Evolutionary conservation across 2,797 vertebrate genomes (phyloP), one percentile per base, ranked within the genome.

Genomic region (Lagodon rhomboides): DNA sequence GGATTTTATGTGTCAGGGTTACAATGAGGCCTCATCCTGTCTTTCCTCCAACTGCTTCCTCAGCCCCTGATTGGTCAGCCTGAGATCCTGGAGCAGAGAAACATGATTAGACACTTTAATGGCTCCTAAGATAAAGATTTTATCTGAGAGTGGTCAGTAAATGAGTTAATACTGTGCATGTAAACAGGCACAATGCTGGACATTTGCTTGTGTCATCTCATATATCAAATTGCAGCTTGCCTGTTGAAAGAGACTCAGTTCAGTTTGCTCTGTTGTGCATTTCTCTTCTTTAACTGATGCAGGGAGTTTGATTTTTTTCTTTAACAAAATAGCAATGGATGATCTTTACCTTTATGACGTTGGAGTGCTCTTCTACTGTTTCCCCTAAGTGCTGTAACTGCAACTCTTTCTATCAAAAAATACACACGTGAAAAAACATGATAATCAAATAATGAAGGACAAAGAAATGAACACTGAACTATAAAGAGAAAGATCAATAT

Each of bases 51-150:
- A 34, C 78, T 90, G 84, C 7, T 68, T 59, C 61, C 27, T 91
- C 59, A 90, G 83, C 63, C 88, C 71, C 63, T 78, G 82, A 59
- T 84, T 92, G 18, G 51, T 82, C 83, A 77, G 68, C 74, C 85
- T 85, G 77, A 94, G 92, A 56, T 89, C 85, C 93, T 94, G 75
- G 3, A 85, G 67, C n/a, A 88, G 44, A 86, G 55, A 85, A 70
- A 73, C 23, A 54, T 11, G 38, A 70, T 41, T 4, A 54, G 41
- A 70, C 27, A 56, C 47, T 10, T 62, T 12, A 60, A 58, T 54
- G 53, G 18, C 51, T 49, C 23, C 30, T 3, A n/a, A 59, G 12
- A 43, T 23, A 2, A 25, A 38, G 23, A 65, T 17, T 25, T 49
- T 2, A 56, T 70, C 25, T 13, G 22, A 50, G 17, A 67, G 9